Evolutionary conservation across 1,140 invertebrate species (phyloP).

Genomic region (Leguminivora glycinivorella): DNA sequence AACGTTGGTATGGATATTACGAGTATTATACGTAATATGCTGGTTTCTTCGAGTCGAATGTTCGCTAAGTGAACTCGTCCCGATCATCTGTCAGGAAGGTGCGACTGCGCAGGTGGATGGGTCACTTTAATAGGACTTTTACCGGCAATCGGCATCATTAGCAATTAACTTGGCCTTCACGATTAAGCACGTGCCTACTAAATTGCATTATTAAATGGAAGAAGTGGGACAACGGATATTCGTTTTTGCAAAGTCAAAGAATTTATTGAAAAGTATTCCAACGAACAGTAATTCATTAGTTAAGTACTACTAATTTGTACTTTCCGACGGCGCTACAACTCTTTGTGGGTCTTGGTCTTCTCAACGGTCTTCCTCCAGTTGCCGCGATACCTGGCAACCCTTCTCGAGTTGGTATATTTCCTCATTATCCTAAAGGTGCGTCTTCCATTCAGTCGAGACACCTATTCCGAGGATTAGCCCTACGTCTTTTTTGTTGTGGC

Average conservation of each 20-base stretch:
- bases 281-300: not conserved
- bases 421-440: too few relatives aligned
- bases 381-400: too few relatives aligned
- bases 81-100: conserved; percentile 38
- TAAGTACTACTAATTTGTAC: not conserved
- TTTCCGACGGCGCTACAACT: too few relatives aligned
- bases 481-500: too few relatives aligned
- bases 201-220: not conserved
- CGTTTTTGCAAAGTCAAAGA: not conserved
- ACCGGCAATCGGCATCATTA: conserved; percentile 37
- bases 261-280: not conserved
- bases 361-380: too few relatives aligned
- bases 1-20: too few relatives aligned
- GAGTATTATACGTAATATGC: too few relatives aligned
- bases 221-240: conserved; percentile 14
- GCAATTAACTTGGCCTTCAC: conserved; percentile 1
- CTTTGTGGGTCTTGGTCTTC: too few relatives aligned
- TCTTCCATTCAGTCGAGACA: too few relatives aligned
- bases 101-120: conserved; percentile 25
- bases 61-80: not conserved
- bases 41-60: not conserved
- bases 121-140: conserved; percentile 27
- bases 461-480: too few relatives aligned
- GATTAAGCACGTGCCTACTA: not conserved
- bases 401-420: too few relatives aligned